These are phyloP conservation scores for Eutolmus rufibarbis DNA, from an alignment of 2,888 invertebrate species.

Conservation along the genomic window DNA sequence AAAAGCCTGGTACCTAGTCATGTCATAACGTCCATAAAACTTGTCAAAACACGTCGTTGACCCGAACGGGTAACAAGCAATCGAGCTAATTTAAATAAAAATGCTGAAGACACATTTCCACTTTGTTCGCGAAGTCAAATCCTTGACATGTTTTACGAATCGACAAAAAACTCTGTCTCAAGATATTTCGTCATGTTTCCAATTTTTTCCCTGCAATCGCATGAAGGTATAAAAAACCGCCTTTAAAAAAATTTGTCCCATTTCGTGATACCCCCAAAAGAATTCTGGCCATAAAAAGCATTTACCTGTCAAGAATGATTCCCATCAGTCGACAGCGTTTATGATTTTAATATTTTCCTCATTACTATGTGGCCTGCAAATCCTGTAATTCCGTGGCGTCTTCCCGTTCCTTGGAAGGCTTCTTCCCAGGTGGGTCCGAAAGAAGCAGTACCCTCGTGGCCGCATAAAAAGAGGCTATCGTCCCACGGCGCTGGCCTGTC, in stretches of 20 bases:
- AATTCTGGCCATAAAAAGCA: neutral
- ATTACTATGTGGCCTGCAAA: neutral
- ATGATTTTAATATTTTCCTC: constrained; percentile 9
- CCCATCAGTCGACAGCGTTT: neutral
- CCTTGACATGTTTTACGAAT: constrained; percentile 4
- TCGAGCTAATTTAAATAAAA: constrained; percentile 16
- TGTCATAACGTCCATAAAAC: neutral
- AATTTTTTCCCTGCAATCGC: neutral
- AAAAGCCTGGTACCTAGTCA: neutral
- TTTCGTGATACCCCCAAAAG: neutral
- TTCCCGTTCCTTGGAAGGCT: neutral
- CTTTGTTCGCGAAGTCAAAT: neutral
- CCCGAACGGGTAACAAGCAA: constrained; percentile 1
- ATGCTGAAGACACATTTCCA: neutral
- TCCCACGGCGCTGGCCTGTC: constrained; percentile 4
- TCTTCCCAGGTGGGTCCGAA: neutral
- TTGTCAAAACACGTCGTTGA: constrained; percentile 20
- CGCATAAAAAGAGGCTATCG: constrained; percentile 10
- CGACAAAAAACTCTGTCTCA: neutral
- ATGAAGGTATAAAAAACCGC: neutral
- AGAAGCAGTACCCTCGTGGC: neutral
- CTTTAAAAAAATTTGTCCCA: neutral
- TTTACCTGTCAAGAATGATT: constrained; percentile 14
- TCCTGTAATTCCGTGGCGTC: neutral
- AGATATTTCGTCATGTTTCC: neutral